A percentile compares a stretch with the other conserved stretches of the same genome.
Evolutionary conservation across 2,888 invertebrate genomes (phyloP).

Genomic region (Cartodere bifasciata): DNA sequence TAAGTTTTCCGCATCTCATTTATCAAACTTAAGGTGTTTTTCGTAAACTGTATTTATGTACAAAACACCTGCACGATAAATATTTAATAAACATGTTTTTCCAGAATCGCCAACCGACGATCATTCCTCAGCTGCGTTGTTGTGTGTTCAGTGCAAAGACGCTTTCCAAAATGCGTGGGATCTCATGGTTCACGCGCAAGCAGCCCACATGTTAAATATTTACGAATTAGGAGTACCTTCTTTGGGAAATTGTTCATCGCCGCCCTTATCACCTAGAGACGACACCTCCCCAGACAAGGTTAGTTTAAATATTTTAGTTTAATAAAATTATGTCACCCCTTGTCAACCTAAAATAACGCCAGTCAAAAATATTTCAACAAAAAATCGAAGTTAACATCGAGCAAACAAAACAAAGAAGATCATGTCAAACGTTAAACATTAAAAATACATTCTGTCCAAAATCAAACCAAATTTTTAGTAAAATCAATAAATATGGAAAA

Average conservation of each 20-base stretch:
- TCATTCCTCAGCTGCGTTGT: slow-evolving; percentile 37
- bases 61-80: too few species aligned
- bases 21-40: too few species aligned
- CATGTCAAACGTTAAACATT: slow-evolving; percentile 12
- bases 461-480: slow-evolving; percentile 9
- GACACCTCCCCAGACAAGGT: slow-evolving; percentile 32
- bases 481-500: slow-evolving; percentile 8
- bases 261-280: slow-evolving; percentile 29
- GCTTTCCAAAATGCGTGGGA: slow-evolving; percentile 54
- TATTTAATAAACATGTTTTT: too few species aligned
- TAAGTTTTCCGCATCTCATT: slow-evolving; percentile 31
- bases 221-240: slow-evolving; percentile 44
- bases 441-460: slow-evolving; percentile 7
- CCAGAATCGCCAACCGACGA: slow-evolving; percentile 29
- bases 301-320: slow-evolving; percentile 10
- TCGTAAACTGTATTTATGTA: too few species aligned
- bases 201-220: slow-evolving; percentile 54
- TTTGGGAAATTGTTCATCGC: slow-evolving; percentile 29
- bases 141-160: slow-evolving; percentile 55
- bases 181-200: slow-evolving; percentile 55
- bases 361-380: too few species aligned
- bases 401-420: slow-evolving; percentile 8
- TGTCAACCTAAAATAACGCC: background rate
- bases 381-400: too few species aligned
- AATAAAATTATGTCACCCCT: background rate